Percentiles rank a stretch among this genome's conserved stretches.
Conservation (phyloP, 2,888 invertebrate genomes). For the Hirtodrosophila confusa region DNA sequence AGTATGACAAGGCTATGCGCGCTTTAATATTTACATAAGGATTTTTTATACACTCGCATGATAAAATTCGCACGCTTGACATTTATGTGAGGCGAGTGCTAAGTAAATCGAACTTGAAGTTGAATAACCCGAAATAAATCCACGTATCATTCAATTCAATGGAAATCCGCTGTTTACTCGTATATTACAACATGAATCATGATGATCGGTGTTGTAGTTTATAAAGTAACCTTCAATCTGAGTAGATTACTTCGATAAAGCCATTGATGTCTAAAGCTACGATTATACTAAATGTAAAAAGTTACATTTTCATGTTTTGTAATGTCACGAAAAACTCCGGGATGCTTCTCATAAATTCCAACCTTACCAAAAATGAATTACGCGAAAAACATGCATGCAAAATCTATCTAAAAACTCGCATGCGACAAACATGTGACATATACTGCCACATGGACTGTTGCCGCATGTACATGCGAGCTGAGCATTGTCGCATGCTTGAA, state of each 20-base stretch:
- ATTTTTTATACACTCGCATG: conserved; percentile 24
- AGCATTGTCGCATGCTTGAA: too few relatives aligned
- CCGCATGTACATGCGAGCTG: too few relatives aligned
- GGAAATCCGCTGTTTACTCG: conserved; percentile 24
- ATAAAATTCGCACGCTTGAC: conserved; percentile 39
- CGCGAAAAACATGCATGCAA: too few relatives aligned
- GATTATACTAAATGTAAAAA: neutral
- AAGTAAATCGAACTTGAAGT: conserved; percentile 59
- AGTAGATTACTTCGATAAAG: conserved; percentile 21
- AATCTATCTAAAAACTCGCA: too few relatives aligned
- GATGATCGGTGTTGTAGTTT: too few relatives aligned
- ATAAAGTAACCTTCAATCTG: conserved; percentile 17
- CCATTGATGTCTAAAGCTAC: neutral
- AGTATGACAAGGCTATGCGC: conserved; percentile 33
- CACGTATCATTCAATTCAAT: conserved; percentile 50
- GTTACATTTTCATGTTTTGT: too few relatives aligned
- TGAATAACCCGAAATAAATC: conserved; percentile 53
- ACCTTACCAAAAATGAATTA: too few relatives aligned
- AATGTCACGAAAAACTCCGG: too few relatives aligned
- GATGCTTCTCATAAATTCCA: too few relatives aligned
- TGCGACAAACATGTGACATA: too few relatives aligned
- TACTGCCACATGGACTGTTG: too few relatives aligned
- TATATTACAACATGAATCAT: too few relatives aligned
- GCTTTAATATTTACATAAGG: conserved; percentile 27
- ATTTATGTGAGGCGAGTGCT: conserved; percentile 36